Evolutionary conservation across 2,888 invertebrate genomes (phyloP).

Genomic region (Drosophila nigritarsus): DNA sequence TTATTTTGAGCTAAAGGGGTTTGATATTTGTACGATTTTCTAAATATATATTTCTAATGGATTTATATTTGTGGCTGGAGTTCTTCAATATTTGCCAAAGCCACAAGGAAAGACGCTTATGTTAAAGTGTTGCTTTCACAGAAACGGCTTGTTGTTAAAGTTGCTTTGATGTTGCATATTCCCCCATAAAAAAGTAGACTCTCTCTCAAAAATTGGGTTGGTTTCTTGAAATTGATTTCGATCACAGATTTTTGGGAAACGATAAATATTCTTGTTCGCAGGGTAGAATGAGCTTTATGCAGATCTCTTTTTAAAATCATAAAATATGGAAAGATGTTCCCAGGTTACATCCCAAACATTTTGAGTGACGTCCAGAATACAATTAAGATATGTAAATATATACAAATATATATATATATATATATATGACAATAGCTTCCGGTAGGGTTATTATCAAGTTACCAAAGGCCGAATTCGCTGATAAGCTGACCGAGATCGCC

Average conservation of each 20-base stretch:
- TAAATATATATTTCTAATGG: constrained; percentile 70
- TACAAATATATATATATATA: background rate
- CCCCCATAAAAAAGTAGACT: background rate
- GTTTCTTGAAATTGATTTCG: constrained; percentile 7
- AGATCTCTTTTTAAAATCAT: background rate
- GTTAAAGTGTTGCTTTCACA: constrained; percentile 13
- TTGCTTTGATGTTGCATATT: constrained; percentile 43
- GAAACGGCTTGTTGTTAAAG: constrained; percentile 18
- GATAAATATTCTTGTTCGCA: background rate
- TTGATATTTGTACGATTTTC: constrained; percentile 56
- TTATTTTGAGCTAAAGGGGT: constrained; percentile 42
- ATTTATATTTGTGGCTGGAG: constrained; percentile 42
- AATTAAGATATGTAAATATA: background rate
- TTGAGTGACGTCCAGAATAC: background rate
- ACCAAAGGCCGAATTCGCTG: constrained; percentile 21
- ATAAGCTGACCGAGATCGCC: constrained; percentile 39
- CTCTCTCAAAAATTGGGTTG: constrained; percentile 4
- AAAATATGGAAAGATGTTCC: background rate
- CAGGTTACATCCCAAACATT: background rate
- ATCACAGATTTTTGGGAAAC: background rate
- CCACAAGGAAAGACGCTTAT: constrained; percentile 14
- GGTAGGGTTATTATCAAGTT: constrained; percentile 27
- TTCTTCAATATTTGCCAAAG: constrained; percentile 66
- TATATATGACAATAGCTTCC: constrained; percentile 36
- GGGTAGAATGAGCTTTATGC: background rate